Conservation (phyloP, 2,888 invertebrate genomes). For the Cerceris ruficornis region DNA sequence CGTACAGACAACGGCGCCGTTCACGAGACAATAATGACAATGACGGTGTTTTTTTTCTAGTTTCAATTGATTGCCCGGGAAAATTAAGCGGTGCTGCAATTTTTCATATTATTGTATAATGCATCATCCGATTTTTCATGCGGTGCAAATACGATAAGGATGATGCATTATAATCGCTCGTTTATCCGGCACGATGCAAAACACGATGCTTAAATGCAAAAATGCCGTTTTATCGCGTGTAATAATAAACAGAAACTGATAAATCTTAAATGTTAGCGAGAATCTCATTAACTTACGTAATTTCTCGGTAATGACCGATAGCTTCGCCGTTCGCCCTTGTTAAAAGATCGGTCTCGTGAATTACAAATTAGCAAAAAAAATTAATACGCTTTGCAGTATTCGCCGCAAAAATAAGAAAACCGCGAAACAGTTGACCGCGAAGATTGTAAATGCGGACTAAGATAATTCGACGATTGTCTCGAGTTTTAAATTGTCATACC, state of each 20-base stretch:
- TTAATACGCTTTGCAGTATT: too few species aligned
- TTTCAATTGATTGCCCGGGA: not conserved
- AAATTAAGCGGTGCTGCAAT: not conserved
- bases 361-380: too few species aligned
- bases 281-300: too few species aligned
- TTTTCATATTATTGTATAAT: not conserved
- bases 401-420: not conserved
- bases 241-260: too few species aligned
- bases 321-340: too few species aligned
- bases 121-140: constrained; percentile 14
- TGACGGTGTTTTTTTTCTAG: not conserved
- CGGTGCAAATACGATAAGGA: constrained; percentile 6
- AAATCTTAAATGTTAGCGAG: too few species aligned
- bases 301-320: too few species aligned
- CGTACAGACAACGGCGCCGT: not conserved
- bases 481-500: not conserved
- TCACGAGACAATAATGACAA: not conserved
- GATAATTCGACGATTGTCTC: not conserved
- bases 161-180: not conserved
- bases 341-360: too few species aligned
- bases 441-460: not conserved
- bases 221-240: too few species aligned
- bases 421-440: not conserved
- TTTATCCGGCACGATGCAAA: too few species aligned
- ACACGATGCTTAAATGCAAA: too few species aligned